Evolutionary conservation across 2,797 vertebrate genomes (phyloP), one percentile per base, ranked within the genome.

Genomic region (Propithecus perrieri): DNA sequence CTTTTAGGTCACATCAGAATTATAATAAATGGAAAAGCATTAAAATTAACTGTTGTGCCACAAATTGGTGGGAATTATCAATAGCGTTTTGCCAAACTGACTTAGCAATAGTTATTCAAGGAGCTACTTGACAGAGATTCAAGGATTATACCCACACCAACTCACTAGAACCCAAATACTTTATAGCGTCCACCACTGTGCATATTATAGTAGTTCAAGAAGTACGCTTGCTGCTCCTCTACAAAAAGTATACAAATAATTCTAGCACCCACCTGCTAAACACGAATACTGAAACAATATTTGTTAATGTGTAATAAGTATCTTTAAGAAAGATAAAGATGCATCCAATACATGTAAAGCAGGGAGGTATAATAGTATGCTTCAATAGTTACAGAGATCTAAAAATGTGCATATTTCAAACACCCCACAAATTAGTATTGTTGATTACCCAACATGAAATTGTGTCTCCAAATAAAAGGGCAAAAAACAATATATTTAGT

Each of bases 51-150:
- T 38, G 3, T 7, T 53, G 22, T 78, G 33, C 33, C 20, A 35
- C 24, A 46, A 71, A 87, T 83, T 83, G 22, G 12, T 48, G 83
- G 83, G 43, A 87, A 78, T 93, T 87, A 87, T 57, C 71, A 96
- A 57, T 87, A 76, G 24, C 20, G 30, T 78, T 83, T 86, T 87
- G 71, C 41, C 74, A 65, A 48, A 59, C 28, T 71, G 43, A 65
- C 48, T 71, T 83, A 59, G 10, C 30, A 50, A 50, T 46, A 26
- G 46, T 71, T 63, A 83, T 61, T 59, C 55, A 30, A 12, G n/a
- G 69, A 95, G 13, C 18, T 57, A 89, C 30, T 53, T 93, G 22
- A 83, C 75, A 85, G 63, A 94, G 55, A 84, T 67, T 88, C 65
- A 94, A 72, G 35, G 75, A 38, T 79, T 90, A 59, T 65, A 43